Conservation (phyloP, 2,888 invertebrate species). For the Antheraea assamensis region DNA sequence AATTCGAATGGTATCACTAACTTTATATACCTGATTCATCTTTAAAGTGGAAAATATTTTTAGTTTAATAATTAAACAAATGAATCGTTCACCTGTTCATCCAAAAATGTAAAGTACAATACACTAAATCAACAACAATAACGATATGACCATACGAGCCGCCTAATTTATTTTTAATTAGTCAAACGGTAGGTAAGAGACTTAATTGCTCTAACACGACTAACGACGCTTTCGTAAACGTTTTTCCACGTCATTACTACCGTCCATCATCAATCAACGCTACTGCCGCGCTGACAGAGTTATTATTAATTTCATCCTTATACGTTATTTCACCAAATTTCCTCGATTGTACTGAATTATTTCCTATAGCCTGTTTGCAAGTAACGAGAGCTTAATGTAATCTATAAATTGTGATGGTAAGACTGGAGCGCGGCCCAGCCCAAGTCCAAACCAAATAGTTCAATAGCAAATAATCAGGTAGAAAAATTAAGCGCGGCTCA, state of each 20-base stretch:
- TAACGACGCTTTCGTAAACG: conserved; percentile 19
- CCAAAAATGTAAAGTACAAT: background rate
- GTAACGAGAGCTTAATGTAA: no score
- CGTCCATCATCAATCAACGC: conserved; percentile 13
- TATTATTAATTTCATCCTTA: conserved; percentile 8
- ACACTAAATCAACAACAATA: background rate
- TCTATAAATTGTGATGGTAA: no score
- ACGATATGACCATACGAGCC: background rate
- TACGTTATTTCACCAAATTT: conserved; percentile 4
- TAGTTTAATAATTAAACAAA: background rate
- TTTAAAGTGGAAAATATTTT: background rate
- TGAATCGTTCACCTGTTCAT: background rate
- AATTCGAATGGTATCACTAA: no score
- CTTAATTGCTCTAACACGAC: conserved; percentile 20
- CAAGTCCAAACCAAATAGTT: no score
- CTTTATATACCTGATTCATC: no score
- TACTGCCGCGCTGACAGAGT: background rate
- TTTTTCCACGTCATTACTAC: conserved; percentile 20
- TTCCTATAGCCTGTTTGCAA: no score
- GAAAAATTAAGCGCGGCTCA: no score
- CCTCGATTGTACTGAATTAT: background rate
- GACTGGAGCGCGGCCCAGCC: no score
- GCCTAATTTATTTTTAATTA: conserved; percentile 22
- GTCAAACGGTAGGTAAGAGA: conserved; percentile 17
- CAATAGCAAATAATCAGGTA: no score